Conservation (phyloP, 2,888 invertebrate genomes). For the Leptinotarsa peninsularis region DNA sequence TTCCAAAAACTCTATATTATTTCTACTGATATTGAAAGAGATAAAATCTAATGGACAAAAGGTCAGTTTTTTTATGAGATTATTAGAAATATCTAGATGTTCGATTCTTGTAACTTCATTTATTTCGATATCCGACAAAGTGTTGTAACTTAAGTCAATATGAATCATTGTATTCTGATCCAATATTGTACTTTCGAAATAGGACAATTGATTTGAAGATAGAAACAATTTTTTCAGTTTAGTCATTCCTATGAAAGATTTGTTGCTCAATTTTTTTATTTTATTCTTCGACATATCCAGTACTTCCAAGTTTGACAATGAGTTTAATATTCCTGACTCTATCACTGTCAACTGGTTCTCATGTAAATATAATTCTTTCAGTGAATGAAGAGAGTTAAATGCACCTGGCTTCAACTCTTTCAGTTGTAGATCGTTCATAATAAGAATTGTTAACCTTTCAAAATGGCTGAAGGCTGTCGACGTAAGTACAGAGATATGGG, state of each 20-base stretch:
- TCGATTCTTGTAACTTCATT: neutral
- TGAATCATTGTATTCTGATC: neutral
- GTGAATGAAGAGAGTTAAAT: slow-evolving; percentile 10
- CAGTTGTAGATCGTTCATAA: neutral
- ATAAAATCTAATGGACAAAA: neutral
- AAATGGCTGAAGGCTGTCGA: slow-evolving; percentile 6
- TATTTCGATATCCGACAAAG: neutral
- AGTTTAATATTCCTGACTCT: slow-evolving; percentile 9
- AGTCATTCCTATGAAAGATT: neutral
- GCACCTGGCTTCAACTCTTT: slow-evolving; percentile 5
- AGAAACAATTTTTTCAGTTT: neutral
- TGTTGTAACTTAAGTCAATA: slow-evolving; percentile 14
- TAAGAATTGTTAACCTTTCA: neutral
- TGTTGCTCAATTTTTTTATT: neutral
- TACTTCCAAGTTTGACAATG: slow-evolving; percentile 8
- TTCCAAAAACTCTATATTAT: neutral
- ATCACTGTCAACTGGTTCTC: slow-evolving; percentile 5
- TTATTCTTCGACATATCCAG: slow-evolving; percentile 12
- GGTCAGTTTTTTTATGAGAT: neutral
- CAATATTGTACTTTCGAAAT: neutral
- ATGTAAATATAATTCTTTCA: slow-evolving; percentile 5
- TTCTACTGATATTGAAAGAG: slow-evolving; percentile 1
- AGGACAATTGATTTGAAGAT: neutral
- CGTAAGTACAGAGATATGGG: neutral
- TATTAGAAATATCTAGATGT: neutral